Evolutionary conservation across 2,797 vertebrate species (phyloP), one percentile per base, ranked within the genome.

Genomic region (Propithecus deckenii): DNA sequence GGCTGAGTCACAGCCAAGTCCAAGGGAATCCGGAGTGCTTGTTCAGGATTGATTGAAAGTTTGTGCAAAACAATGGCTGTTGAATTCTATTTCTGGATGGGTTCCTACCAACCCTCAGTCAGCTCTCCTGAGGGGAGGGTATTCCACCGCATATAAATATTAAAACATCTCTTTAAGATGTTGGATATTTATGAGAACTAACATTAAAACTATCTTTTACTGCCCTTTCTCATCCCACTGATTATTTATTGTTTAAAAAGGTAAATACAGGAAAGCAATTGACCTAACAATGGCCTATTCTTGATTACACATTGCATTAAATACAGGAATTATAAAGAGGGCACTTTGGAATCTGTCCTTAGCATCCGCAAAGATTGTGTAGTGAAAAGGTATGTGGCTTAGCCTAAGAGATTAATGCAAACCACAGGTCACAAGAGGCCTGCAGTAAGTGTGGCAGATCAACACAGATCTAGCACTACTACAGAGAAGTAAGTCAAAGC

Each of bases 201-300:
- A 85, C 91, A 95, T 94, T 86, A 95, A 95, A 97, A 96, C 94
- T 63, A 93, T 91, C 75, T 97, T 95, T 94, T 90, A 78, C n/a
- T 94, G 76, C 85, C 50, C 95, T 79, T 95, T 96, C 79, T 87
- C 46, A 94, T 95, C 81, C 57, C 65, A 61, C 57, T 97, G 97
- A 97, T 97, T 97, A 97, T 96, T 97, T 98, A 98, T 97, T 98
- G 93, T 97, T 97, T 96, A 96, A 91, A 97, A 95, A 97, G 94
- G 93, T 95, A 98, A 97, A 96, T 84, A 92, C 23, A 93, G 74
- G 74, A 92, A 96, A 97, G 95, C 87, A 97, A 91, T 35, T 97
- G 98, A 97, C 95, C 96, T 92, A 94, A 83, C 91, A 57, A 52
- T 95, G 95, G 87, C 95, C 87, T 96, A 57, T 92, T 94, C 89